Evolutionary conservation across 92 coral and sea anemone species (phyloP), one percentile per base, ranked within the genome.

Genomic region (Porites cylindrica): DNA sequence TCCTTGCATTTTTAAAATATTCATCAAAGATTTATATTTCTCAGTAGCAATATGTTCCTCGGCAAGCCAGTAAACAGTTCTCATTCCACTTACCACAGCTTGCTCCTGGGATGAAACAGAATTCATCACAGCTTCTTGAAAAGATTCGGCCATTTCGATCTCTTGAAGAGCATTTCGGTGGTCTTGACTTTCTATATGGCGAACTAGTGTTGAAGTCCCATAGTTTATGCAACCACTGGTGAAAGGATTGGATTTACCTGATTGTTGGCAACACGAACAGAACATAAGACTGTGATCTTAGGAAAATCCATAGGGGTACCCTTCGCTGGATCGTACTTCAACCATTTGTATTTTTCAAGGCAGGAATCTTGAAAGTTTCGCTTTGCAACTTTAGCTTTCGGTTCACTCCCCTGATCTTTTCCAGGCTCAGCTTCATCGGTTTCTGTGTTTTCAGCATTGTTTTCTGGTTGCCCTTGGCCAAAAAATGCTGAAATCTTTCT

Each of bases 41-140:
- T 63, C 21, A 17, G 85, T 80, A 24, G 75, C 85, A 80, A 63
- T 26, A 50, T 80, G 51, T 50, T 80, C 85, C 68, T 80, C 66
- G 5, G 74, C 75, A 11, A 80, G 85, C 76, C 85, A 80, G 85
- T 54, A 54, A 54, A 7, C 60, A 54, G 60, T 54, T 54, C 60
- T 54, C 60, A 54, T 54, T 54, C 60, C 82, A 78, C 26, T 8
- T 0, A 7, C 56, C 10, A 18, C 77, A 17, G 51, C 58, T 51
- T 72, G n/a, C 58, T 72, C 77, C 70, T 66, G 70, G 70, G 29
- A 23, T n/a, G 70, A n/a, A 66, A 66, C 60, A 54, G 60, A 54
- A 54, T 66, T 66, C 13, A 66, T 23, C 1, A 66, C 70, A 66
- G 70, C 70, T 66, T 23, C 29, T 66, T 66, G 23, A 66, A 66